Conservation (phyloP, 2,888 invertebrate genomes). For the Athripsodes cinereus region DNA sequence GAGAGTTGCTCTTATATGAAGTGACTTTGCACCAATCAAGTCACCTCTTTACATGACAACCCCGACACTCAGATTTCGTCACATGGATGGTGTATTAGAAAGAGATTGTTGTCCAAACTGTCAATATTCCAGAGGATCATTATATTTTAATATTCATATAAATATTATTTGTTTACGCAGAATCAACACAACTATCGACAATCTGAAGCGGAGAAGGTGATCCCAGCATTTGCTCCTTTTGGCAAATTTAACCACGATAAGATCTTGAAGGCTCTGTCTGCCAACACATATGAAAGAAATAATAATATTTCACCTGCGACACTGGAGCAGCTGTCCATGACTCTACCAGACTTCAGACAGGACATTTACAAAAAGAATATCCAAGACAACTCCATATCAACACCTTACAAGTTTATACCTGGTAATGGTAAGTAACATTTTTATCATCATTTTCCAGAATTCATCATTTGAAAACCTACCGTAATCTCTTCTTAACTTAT, state of each 20-base stretch:
- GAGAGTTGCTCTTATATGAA: too few relatives aligned
- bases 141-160: background rate
- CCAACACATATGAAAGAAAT: conserved; percentile 44
- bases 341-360: conserved; percentile 37
- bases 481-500: too few relatives aligned
- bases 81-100: too few relatives aligned
- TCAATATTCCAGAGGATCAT: too few relatives aligned
- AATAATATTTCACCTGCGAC: conserved; percentile 38
- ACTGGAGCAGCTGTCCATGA: conserved; percentile 32
- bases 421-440: conserved; percentile 22
- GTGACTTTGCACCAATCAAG: too few relatives aligned
- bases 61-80: too few relatives aligned
- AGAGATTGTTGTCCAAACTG: too few relatives aligned
- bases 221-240: conserved; percentile 33
- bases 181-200: conserved; percentile 20
- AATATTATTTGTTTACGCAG: conserved; percentile 8
- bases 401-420: conserved; percentile 14
- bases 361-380: conserved; percentile 42
- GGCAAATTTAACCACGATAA: conserved; percentile 33
- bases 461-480: too few relatives aligned
- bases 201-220: conserved; percentile 11
- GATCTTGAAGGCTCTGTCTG: conserved; percentile 39
- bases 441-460: too few relatives aligned
- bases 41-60: too few relatives aligned
- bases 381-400: conserved; percentile 44